phyloP scores from a whole-genome alignment of 2,113 vertebrate genomes.

The Labeo rohita region DNA sequence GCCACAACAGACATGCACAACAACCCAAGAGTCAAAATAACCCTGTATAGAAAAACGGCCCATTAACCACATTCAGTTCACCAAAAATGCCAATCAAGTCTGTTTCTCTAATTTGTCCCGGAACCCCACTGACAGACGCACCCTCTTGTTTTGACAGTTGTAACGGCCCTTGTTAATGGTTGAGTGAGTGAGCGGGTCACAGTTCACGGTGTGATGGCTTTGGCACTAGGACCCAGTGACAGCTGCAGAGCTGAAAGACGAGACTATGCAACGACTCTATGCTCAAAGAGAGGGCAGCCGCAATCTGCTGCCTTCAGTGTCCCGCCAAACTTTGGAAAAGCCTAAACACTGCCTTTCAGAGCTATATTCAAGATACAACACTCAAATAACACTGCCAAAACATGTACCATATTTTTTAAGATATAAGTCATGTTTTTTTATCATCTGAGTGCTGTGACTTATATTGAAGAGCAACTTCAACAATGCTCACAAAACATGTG shows the following conservation, averaged over 20 bases:
- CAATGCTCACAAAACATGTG: neutral
- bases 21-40: constrained; percentile 31
- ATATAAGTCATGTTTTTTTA: neutral
- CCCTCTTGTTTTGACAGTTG: constrained; percentile 57
- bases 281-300: constrained; percentile 41
- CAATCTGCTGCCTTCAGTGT: constrained; percentile 54
- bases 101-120: constrained; percentile 47
- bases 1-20: neutral
- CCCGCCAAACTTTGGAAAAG: constrained; percentile 58
- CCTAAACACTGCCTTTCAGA: constrained; percentile 39
- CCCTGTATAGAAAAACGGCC: neutral
- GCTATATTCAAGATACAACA: constrained; percentile 35
- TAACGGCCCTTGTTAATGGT: constrained; percentile 54
- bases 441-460: neutral
- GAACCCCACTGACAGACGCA: constrained; percentile 48
- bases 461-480: neutral
- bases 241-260: constrained; percentile 63
- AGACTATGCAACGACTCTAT: constrained; percentile 53
- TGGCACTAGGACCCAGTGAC: constrained; percentile 63
- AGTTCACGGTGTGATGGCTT: constrained; percentile 61
- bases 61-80: constrained; percentile 33
- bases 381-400: constrained; percentile 11
- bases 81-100: constrained; percentile 49
- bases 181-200: constrained; percentile 57
- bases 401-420: neutral